Evolutionary conservation across 2,888 invertebrate genomes (phyloP).

Genomic region (Nineta flava): DNA sequence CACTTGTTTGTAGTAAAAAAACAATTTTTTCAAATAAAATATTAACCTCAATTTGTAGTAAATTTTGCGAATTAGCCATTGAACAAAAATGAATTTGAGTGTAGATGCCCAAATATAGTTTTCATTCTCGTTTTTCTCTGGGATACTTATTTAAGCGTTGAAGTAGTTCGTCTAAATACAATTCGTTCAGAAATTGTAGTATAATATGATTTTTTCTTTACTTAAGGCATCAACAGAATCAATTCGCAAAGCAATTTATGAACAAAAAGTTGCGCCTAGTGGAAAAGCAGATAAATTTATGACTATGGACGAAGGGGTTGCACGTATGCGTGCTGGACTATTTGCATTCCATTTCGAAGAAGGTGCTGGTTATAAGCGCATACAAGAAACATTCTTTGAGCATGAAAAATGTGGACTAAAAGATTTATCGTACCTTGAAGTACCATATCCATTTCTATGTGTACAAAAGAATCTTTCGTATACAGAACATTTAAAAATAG

Average conservation of each 20-base stretch:
- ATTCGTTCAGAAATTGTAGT: too few relatives aligned
- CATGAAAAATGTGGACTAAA: slow-evolving; percentile 56
- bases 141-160: too few relatives aligned
- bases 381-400: slow-evolving; percentile 50
- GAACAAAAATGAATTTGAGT: too few relatives aligned
- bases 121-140: too few relatives aligned
- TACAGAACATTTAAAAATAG: slow-evolving; percentile 44
- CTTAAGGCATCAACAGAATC: slow-evolving; percentile 29
- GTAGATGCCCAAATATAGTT: too few relatives aligned
- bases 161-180: too few relatives aligned
- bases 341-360: slow-evolving; percentile 60
- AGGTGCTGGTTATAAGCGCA: slow-evolving; percentile 51
- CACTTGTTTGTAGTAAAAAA: too few relatives aligned
- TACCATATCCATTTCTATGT: slow-evolving; percentile 45
- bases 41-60: too few relatives aligned
- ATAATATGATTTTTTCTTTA: too few relatives aligned
- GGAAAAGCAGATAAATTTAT: slow-evolving; percentile 40
- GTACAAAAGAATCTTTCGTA: slow-evolving; percentile 44
- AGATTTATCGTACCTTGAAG: slow-evolving; percentile 43
- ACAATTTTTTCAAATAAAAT: too few relatives aligned
- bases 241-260: slow-evolving; percentile 41
- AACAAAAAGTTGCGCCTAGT: slow-evolving; percentile 44
- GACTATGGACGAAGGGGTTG: slow-evolving; percentile 43
- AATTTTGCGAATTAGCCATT: too few relatives aligned
- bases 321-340: slow-evolving; percentile 39